A percentile compares a stretch with the other conserved stretches of the same genome.
These are phyloP conservation scores for Apodemia mormo DNA, from an alignment of 2,888 invertebrate species.

Conservation along the genomic window DNA sequence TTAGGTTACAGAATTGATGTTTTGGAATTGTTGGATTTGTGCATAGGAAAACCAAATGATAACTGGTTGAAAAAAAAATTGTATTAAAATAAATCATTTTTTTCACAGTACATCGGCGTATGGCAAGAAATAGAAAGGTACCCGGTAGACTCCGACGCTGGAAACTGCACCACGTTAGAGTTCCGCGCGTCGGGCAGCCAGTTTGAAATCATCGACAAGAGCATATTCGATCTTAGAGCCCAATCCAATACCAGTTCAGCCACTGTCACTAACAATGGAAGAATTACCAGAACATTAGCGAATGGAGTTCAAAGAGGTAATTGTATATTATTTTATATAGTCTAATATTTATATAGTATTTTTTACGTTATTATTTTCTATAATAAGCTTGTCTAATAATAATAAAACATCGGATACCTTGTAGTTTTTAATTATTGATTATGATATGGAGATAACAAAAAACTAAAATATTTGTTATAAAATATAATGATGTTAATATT, in stretches of 20 bases:
- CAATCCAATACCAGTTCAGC: conserved; percentile 46
- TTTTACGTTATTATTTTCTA: no score
- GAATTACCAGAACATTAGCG: conserved; percentile 47
- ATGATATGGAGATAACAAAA: no score
- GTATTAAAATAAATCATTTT: neutral
- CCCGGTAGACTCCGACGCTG: conserved; percentile 46
- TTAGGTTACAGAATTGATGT: no score
- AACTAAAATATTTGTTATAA: no score
- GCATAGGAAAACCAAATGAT: no score
- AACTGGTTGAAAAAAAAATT: no score
- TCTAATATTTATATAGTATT: no score
- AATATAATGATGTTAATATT: no score
- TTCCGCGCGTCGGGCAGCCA: conserved; percentile 44
- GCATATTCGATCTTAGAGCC: conserved; percentile 46
- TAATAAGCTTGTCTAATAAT: no score
- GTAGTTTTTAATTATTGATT: no score
- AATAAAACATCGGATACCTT: no score
- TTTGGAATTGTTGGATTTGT: no score
- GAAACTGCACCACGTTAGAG: conserved; percentile 57
- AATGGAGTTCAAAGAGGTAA: conserved; percentile 43
- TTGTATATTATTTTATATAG: neutral
- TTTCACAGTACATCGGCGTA: conserved; percentile 60
- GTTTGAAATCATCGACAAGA: conserved; percentile 52
- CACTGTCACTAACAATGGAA: conserved; percentile 47
- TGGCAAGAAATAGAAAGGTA: conserved; percentile 70